Percentiles rank a stretch among this genome's conserved stretches.
Evolutionary conservation across 2,113 vertebrate genomes (phyloP).

Genomic region (Pangasianodon gigas): DNA sequence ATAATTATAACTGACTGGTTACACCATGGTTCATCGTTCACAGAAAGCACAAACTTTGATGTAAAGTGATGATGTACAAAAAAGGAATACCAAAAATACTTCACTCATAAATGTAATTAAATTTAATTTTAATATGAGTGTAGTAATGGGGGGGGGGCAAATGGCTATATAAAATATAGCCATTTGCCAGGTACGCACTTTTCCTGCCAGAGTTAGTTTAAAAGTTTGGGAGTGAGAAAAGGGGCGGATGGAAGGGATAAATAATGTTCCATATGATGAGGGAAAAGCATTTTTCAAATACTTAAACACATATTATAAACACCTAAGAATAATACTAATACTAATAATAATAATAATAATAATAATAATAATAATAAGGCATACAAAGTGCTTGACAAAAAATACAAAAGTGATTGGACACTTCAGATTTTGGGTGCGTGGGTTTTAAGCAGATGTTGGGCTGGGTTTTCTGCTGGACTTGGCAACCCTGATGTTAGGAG

Average conservation of each 20-base stretch:
- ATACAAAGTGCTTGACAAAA: neutral
- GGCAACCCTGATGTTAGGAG: neutral
- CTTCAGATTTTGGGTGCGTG: neutral
- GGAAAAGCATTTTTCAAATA: neutral
- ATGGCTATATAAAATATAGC: neutral
- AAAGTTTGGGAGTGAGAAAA: neutral
- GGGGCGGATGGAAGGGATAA: neutral
- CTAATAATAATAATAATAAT: neutral
- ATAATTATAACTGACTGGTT: neutral
- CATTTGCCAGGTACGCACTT: neutral
- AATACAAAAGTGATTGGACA: neutral
- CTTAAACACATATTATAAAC: no score
- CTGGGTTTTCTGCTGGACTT: neutral
- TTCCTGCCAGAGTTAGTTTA: neutral
- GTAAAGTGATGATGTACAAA: conserved; percentile 11
- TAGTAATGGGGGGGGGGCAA: no score
- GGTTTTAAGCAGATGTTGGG: neutral
- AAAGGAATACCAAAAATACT: no score
- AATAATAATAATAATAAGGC: neutral
- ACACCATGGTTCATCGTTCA: neutral
- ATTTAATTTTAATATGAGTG: neutral
- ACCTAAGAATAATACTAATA: no score
- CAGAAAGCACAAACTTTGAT: neutral
- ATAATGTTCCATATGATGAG: neutral
- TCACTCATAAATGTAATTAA: neutral